Percentiles rank a stretch among this genome's conserved stretches.
Evolutionary conservation across 2,888 invertebrate genomes (phyloP).

Genomic region (Esperia sulphurella): DNA sequence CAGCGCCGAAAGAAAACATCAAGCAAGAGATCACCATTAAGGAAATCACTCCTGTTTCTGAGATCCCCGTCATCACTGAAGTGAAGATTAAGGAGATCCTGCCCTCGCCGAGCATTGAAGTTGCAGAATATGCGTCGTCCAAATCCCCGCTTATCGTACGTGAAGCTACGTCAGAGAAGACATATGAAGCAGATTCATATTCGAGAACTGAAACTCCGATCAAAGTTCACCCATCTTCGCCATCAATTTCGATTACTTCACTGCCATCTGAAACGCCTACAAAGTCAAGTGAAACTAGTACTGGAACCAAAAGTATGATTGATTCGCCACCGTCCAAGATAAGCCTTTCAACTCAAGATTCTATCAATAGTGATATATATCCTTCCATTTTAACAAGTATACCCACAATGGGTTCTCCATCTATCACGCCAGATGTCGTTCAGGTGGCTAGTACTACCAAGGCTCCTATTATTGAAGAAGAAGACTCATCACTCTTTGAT

Average conservation of each 20-base stretch:
- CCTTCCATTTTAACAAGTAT: conserved; percentile 47
- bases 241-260: conserved; percentile 22
- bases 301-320: conserved; percentile 27
- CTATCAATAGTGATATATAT: conserved; percentile 51
- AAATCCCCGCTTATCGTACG: conserved; percentile 65
- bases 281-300: conserved; percentile 22
- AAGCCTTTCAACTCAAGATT: conserved; percentile 58
- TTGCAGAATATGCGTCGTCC: conserved; percentile 60
- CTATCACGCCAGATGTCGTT: conserved; percentile 27
- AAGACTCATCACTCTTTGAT: conserved; percentile 52
- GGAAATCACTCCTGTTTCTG: conserved; percentile 79
- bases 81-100: conserved; percentile 70
- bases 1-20: conserved; percentile 38
- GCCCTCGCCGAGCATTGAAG: conserved; percentile 57
- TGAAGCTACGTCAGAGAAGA: conserved; percentile 62
- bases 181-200: conserved; percentile 22
- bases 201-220: conserved; percentile 41
- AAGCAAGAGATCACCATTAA: conserved; percentile 76
- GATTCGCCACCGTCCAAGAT: conserved; percentile 59
- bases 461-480: conserved; percentile 57
- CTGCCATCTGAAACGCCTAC: conserved; percentile 28
- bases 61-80: conserved; percentile 64
- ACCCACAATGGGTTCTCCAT: conserved; percentile 41
- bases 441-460: conserved; percentile 44
- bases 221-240: conserved; percentile 36